Evolutionary conservation across 1,140 invertebrate species (phyloP).

Genomic region (Octopus sinensis): DNA sequence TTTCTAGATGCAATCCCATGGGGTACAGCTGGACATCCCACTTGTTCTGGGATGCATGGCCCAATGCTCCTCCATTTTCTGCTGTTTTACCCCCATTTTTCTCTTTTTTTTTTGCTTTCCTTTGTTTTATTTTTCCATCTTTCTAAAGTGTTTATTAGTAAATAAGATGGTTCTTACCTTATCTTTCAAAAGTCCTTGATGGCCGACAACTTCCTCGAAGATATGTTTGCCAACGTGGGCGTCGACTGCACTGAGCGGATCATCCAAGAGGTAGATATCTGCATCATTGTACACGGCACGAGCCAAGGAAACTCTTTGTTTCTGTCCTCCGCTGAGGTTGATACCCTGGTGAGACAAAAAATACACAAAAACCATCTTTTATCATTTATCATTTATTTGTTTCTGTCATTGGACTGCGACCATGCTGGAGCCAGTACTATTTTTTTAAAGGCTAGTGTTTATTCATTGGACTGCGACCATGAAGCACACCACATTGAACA

Average conservation of each 20-base stretch:
- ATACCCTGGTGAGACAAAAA: constrained; percentile 64
- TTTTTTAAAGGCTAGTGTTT: not conserved
- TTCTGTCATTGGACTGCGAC: too few species aligned
- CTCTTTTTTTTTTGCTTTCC: too few species aligned
- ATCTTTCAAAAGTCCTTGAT: constrained; percentile 60
- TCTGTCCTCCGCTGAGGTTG: constrained; percentile 94
- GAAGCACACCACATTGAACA: too few species aligned
- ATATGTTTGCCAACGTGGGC: constrained; percentile 47
- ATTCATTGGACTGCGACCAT: too few species aligned
- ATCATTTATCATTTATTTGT: not conserved
- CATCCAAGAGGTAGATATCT: constrained; percentile 70
- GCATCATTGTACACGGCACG: constrained; percentile 51
- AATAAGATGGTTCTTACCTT: constrained; percentile 22
- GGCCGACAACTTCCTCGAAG: constrained; percentile 45
- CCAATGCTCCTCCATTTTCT: too few species aligned
- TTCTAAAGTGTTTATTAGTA: too few species aligned
- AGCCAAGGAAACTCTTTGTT: constrained; percentile 88
- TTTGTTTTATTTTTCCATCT: too few species aligned
- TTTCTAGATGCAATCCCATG: too few species aligned
- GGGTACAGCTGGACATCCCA: too few species aligned
- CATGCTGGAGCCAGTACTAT: not conserved
- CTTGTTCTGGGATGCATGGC: too few species aligned
- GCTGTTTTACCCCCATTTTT: too few species aligned
- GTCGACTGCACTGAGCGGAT: constrained; percentile 57
- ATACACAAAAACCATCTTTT: not conserved